These are phyloP conservation scores for Scaptomyza polygonia DNA, from an alignment of 2,888 invertebrate genomes.

Conservation along the genomic window DNA sequence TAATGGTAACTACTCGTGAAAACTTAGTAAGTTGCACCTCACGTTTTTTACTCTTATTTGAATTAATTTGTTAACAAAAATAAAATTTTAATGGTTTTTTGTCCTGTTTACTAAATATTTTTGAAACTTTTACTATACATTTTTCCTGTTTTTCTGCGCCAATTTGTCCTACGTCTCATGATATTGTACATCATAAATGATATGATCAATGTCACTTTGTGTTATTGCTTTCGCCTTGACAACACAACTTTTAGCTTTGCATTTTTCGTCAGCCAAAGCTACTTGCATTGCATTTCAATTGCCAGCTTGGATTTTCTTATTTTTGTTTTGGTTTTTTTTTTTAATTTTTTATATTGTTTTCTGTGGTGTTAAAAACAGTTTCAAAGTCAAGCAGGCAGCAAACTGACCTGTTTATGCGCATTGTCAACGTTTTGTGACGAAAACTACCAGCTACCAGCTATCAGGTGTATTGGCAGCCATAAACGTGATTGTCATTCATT, in stretches of 20 bases:
- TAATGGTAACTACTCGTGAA: too few species aligned
- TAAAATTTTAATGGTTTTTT: too few species aligned
- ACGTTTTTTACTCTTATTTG: too few species aligned
- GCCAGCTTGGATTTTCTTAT: constrained; percentile 59
- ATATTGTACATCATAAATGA: constrained; percentile 29
- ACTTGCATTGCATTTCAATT: constrained; percentile 75
- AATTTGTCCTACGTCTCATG: constrained; percentile 40
- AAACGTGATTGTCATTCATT: constrained; percentile 73
- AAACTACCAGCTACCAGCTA: constrained; percentile 57
- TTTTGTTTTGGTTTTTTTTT: constrained; percentile 35
- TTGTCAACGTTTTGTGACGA: constrained; percentile 71
- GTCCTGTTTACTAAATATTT: too few species aligned
- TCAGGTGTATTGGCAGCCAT: constrained; percentile 67
- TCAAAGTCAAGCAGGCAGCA: constrained; percentile 67
- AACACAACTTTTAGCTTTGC: constrained; percentile 58
- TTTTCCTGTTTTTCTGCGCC: not conserved
- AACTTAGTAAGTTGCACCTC: too few species aligned
- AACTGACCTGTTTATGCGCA: constrained; percentile 50
- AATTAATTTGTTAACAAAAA: too few species aligned
- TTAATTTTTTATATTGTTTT: constrained; percentile 19
- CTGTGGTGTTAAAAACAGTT: constrained; percentile 44
- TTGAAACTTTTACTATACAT: too few species aligned
- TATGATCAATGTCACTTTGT: constrained; percentile 73
- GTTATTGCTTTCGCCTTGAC: constrained; percentile 63
- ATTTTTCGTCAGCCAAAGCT: constrained; percentile 50